Evolutionary conservation across 2,888 invertebrate species (phyloP).

Genomic region (Drosophila paramelanica): DNA sequence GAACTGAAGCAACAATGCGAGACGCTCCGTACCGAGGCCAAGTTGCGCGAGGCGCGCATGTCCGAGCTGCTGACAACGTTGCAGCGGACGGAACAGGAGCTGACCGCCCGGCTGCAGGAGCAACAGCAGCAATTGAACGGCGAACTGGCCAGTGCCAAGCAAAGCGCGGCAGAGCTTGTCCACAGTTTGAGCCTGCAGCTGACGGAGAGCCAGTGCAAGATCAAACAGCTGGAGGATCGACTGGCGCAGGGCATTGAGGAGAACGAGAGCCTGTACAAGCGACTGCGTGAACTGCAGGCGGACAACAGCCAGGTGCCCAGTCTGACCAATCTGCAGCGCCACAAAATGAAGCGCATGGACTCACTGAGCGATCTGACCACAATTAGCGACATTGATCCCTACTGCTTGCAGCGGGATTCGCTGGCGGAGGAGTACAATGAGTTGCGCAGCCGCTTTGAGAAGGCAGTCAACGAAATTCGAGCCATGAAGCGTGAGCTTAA

Average conservation of each 20-base stretch:
- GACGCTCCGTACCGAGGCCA: constrained; percentile 90
- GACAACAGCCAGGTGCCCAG: constrained; percentile 79
- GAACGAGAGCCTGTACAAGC: constrained; percentile 90
- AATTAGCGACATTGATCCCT: constrained; percentile 91
- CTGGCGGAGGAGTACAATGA: constrained; percentile 93
- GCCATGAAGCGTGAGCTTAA: constrained; percentile 92
- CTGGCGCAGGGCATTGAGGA: constrained; percentile 90
- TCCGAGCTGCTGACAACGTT: constrained; percentile 91
- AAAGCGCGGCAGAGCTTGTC: constrained; percentile 89
- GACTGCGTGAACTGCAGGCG: constrained; percentile 90
- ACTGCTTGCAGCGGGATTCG: constrained; percentile 90
- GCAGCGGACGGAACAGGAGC: constrained; percentile 91
- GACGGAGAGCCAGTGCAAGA: constrained; percentile 88
- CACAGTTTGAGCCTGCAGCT: constrained; percentile 89
- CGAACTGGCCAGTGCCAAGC: constrained; percentile 89
- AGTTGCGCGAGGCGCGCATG: constrained; percentile 90
- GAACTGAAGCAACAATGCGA: constrained; percentile 91
- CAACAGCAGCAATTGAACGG: constrained; percentile 88
- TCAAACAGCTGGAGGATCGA: constrained; percentile 85
- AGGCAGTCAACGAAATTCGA: constrained; percentile 93
- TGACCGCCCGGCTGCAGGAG: constrained; percentile 89
- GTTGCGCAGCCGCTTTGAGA: constrained; percentile 90
- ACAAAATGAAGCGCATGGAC: constrained; percentile 88
- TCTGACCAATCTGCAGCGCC: constrained; percentile 83
- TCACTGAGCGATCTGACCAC: constrained; percentile 93